These are phyloP conservation scores for Volucella inanis DNA, from an alignment of 2,888 invertebrate genomes.

Conservation along the genomic window DNA sequence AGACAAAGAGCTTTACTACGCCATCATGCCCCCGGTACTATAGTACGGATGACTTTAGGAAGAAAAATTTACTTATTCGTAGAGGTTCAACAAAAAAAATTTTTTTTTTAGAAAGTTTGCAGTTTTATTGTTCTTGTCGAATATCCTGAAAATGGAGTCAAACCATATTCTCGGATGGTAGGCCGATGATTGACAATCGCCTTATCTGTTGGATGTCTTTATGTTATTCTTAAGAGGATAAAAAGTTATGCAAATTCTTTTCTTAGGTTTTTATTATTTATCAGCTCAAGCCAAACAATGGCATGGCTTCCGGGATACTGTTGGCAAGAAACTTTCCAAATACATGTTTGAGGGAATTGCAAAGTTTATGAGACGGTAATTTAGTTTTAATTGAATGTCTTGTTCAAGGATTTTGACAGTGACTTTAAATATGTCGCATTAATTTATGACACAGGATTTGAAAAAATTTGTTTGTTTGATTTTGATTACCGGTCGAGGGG, in stretches of 20 bases:
- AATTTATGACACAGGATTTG: no score
- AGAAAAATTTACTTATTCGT: no score
- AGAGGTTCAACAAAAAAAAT: neutral
- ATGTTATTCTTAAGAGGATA: conserved; percentile 14
- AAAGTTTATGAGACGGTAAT: neutral
- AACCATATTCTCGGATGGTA: neutral
- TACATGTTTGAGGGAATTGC: neutral
- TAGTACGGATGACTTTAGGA: conserved; percentile 10
- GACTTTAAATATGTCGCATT: no score
- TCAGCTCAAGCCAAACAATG: conserved; percentile 3
- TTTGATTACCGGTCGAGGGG: no score
- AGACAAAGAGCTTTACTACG: conserved; percentile 20
- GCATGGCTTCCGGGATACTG: neutral
- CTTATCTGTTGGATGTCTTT: conserved; percentile 15
- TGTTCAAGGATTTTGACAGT: neutral
- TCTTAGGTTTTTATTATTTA: neutral
- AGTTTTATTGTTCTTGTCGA: conserved; percentile 38
- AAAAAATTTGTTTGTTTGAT: no score
- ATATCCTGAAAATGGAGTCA: conserved; percentile 11
- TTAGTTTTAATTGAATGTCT: conserved; percentile 3
- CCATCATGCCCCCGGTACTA: conserved; percentile 17
- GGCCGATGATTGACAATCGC: conserved; percentile 22
- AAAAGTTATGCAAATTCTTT: conserved; percentile 8
- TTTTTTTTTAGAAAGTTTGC: conserved; percentile 29
- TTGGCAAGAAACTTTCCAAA: neutral